Base-by-base conservation (phyloP, 2,888 invertebrate species). In the Sinhomidia bicolor region DNA sequence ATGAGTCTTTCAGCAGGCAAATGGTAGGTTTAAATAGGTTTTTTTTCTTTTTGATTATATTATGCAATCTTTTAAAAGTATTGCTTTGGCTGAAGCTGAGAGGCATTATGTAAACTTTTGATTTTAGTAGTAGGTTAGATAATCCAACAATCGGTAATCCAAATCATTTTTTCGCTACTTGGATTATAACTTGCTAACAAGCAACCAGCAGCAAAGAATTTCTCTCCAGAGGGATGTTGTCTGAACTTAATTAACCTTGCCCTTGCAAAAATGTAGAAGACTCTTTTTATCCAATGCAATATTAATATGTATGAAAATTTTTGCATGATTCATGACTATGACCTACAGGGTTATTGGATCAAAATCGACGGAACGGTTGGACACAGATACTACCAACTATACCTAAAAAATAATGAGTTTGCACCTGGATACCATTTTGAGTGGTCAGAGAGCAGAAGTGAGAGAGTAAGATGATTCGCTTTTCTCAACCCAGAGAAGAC, bases 221-320 rank as follows among this genome's bases (percentile, higher is more conserved):
- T 12, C 14, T 12, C 14, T 47, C 47, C 47, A 47, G 47, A 12
- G 14, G 65, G 6, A 32, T 60, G 60, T 26, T 60, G 10, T 32
- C 32, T 65, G 65, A 65, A 65, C 65, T 65, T 65, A 26, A 29
- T 65, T 65, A 32, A 20, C 65, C 29, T 60, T 65, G 65, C 65
- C 65, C 65, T 65, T 65, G 65, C 14, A 29, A n/a, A 26, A 36
- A 36, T 36, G 36, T 36, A 36, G 7, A 36, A n/a, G n/a, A n/a
- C n/a, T 36, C 36, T 36, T 36, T 23, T 62, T 9, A 4, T 57
- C 14, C 2, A 29, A 32, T 65, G 32, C 65, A 60, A 57, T n/a
- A 12, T 23, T 12, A 62, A 29, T 23, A 10, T 29, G 29, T 26
- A 29, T 62, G 6, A 57, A n/a, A n/a, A n/a, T n/a, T n/a, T n/a